Percentiles rank a stretch among this genome's conserved stretches.
Conservation (phyloP, 2,888 invertebrate genomes). For the Crepidodera aurea region DNA sequence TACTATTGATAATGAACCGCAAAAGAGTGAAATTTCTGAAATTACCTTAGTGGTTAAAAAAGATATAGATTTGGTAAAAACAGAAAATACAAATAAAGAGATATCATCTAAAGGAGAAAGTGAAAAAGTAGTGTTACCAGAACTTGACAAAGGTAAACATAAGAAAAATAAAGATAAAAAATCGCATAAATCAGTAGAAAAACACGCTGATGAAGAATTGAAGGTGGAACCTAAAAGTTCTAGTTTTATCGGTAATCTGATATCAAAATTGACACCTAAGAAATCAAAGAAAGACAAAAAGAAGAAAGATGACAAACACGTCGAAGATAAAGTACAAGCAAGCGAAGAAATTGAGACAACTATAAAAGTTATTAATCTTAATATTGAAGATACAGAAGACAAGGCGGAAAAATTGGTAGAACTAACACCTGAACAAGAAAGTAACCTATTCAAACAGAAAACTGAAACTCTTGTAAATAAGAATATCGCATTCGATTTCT, state of each 20-base stretch:
- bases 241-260: conserved; percentile 37
- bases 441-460: conserved; percentile 6
- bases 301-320: conserved; percentile 27
- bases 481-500: neutral
- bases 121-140: neutral
- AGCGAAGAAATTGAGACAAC: conserved; percentile 4
- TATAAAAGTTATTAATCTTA: neutral
- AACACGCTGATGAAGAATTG: neutral
- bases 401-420: conserved; percentile 7
- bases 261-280: conserved; percentile 39
- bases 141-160: neutral
- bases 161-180: neutral
- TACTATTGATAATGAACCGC: conserved; percentile 10
- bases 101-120: neutral
- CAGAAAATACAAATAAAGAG: neutral
- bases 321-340: neutral
- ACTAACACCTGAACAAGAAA: conserved; percentile 25
- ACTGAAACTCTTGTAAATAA: conserved; percentile 10
- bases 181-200: neutral
- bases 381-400: neutral
- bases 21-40: conserved; percentile 15
- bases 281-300: conserved; percentile 32
- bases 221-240: conserved; percentile 27
- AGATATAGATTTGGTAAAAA: neutral
- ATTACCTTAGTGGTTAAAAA: neutral